Evolutionary conservation across 2,888 invertebrate genomes (phyloP).

Genomic region (Drosophila tripunctata): DNA sequence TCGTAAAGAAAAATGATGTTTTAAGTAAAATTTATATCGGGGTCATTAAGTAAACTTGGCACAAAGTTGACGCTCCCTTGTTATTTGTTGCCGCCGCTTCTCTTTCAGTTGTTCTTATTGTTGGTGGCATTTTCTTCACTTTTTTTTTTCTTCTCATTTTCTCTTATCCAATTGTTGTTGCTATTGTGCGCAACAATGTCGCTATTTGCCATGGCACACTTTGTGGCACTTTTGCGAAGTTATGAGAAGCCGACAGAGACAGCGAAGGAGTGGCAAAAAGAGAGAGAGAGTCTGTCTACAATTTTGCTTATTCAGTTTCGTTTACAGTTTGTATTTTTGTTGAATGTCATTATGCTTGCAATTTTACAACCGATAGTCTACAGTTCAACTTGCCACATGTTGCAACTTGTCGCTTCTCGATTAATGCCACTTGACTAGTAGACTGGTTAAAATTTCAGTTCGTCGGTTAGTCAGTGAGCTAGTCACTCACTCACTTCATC

Average conservation of each 20-base stretch:
- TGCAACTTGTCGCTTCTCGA: constrained; percentile 8
- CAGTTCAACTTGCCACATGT: constrained; percentile 28
- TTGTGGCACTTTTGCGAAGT: constrained; percentile 69
- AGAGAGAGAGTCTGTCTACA: constrained; percentile 9
- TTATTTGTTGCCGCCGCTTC: constrained; percentile 27
- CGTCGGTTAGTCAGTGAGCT: neutral
- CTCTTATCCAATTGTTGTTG: constrained; percentile 3
- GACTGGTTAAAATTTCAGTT: neutral
- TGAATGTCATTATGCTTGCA: constrained; percentile 7
- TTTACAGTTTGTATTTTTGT: constrained; percentile 6
- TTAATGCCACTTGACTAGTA: constrained; percentile 13
- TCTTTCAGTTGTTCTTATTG: constrained; percentile 22
- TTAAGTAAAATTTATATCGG: constrained; percentile 78
- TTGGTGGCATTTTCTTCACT: no score
- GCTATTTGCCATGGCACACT: constrained; percentile 72
- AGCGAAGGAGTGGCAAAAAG: neutral
- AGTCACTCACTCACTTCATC: no score
- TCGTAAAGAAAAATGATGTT: constrained; percentile 78
- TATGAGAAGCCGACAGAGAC: constrained; percentile 33
- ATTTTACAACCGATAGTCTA: neutral
- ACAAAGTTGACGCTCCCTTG: constrained; percentile 69
- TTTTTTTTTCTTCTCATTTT: neutral
- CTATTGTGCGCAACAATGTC: constrained; percentile 67
- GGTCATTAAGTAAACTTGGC: constrained; percentile 78
- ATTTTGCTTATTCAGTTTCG: constrained; percentile 6